Evolutionary conservation across 92 coral and sea anemone genomes (phyloP), one percentile per base, ranked within the genome.

Genomic region (Zoanthus sansibaricus): DNA sequence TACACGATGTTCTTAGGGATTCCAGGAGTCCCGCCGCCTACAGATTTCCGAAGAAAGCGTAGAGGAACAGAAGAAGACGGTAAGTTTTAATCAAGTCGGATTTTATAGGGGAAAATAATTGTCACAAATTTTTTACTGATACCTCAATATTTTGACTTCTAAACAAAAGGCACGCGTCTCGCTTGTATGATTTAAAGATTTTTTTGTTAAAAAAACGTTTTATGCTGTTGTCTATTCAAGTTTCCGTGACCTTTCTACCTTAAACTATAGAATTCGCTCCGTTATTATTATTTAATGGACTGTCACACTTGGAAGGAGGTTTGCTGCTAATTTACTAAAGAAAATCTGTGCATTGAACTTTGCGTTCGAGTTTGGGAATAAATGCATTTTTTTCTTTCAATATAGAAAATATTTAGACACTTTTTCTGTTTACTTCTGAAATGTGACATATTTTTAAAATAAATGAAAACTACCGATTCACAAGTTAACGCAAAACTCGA

Each of bases 11-110:
- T 97, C 69, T 95, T 97, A 11, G 99, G 99, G 16, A 94, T 97
- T 45, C 99, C 99, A 6, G 99, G 99, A 0, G 94, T 97, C 15
- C 98, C 99, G 0, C 98, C 99, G n/a, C 94, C 96, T 17, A 85
- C 90, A 20, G 98, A 97, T 78, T 91, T 91, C 56, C 89, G 91
- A 37, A 78, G 98, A 64, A 91, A 91, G 64, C 90, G 99, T 31
- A 79, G 98, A 87, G 94, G 94, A 4, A 91, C 78, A 67, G 92
- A 87, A 46, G 93, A 87, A 56, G 92, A 88, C 17, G 91, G 89
- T 30, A 55, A 82, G 62, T 87, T 5, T 11, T 74, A 49, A 47
- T 11, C 16, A 70, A 20, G 7, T 1, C 18, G 5, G 20, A 3
- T 37, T 69, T 21, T 69, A 37, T 25, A 25, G 25, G 25, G 69